Percentiles rank a stretch among this genome's conserved stretches.
Conservation (phyloP, 1,140 invertebrate genomes). For the Drosophila oshimai region DNA sequence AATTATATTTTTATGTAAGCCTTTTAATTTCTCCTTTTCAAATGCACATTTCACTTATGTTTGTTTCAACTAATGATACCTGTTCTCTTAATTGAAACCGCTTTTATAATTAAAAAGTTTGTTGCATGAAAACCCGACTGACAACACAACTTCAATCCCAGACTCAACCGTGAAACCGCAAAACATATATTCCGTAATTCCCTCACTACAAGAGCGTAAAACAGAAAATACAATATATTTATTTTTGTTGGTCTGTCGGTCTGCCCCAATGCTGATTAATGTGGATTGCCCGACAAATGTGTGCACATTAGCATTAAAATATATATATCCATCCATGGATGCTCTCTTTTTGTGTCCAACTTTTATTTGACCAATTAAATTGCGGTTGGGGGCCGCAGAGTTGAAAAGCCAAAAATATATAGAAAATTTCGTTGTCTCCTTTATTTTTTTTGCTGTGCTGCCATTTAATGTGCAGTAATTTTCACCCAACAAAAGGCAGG, state of each 20-base stretch:
- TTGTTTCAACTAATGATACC: background rate
- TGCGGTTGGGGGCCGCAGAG: slow-evolving; percentile 44
- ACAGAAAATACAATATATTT: slow-evolving; percentile 16
- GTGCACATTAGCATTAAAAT: slow-evolving; percentile 78
- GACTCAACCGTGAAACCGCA: slow-evolving; percentile 36
- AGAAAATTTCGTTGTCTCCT: slow-evolving; percentile 19
- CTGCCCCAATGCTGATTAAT: slow-evolving; percentile 70
- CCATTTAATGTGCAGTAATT: slow-evolving; percentile 75
- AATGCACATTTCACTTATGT: background rate
- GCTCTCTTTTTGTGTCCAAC: slow-evolving; percentile 41
- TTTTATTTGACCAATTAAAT: slow-evolving; percentile 78
- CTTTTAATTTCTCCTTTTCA: background rate
- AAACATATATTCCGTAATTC: slow-evolving; percentile 63
- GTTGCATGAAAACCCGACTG: background rate
- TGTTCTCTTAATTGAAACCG: slow-evolving; percentile 6
- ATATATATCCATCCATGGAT: background rate
- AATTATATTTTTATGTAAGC: background rate
- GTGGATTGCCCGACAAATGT: slow-evolving; percentile 68
- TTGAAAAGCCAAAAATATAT: slow-evolving; percentile 19
- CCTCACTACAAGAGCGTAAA: slow-evolving; percentile 19
- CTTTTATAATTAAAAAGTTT: slow-evolving; percentile 44
- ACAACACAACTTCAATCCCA: slow-evolving; percentile 1
- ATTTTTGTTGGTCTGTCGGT: slow-evolving; percentile 11
- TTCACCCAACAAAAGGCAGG: slow-evolving; percentile 64
- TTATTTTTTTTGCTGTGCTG: slow-evolving; percentile 21